These are phyloP conservation scores for Manis javanica DNA, from an alignment of 2,797 vertebrate species.

Conservation along the genomic window DNA sequence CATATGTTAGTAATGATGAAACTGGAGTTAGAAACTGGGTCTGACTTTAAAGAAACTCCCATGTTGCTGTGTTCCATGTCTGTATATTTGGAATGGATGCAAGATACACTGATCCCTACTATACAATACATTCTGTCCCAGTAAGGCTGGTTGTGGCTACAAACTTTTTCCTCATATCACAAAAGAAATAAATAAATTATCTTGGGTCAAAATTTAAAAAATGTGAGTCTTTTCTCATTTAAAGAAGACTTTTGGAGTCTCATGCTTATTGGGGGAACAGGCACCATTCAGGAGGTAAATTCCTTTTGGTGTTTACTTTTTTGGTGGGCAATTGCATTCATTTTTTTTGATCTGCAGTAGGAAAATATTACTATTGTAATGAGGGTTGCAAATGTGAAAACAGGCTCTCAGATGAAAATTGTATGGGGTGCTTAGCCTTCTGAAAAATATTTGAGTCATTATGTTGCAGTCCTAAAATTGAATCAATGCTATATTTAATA, in stretches of 20 bases:
- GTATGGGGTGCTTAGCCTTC: slow-evolving; percentile 78
- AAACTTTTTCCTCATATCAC: not conserved
- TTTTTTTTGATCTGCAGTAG: slow-evolving; percentile 62
- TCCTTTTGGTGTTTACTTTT: slow-evolving; percentile 58
- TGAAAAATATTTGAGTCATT: slow-evolving; percentile 86
- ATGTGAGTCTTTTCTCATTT: not conserved
- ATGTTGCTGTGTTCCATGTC: not conserved
- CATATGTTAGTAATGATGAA: not conserved
- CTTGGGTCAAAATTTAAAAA: not conserved
- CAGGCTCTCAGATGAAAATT: slow-evolving; percentile 83
- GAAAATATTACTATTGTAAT: slow-evolving; percentile 81
- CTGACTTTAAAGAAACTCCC: not conserved
- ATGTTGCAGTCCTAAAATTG: slow-evolving; percentile 84
- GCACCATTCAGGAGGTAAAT: slow-evolving; percentile 57
- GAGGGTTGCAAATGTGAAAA: slow-evolving; percentile 81
- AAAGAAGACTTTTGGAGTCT: slow-evolving; percentile 27
- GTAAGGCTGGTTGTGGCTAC: not conserved
- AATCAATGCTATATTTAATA: slow-evolving; percentile 88
- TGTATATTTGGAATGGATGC: not conserved
- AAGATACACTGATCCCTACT: not conserved
- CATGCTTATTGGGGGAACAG: slow-evolving; percentile 19
- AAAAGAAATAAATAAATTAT: slow-evolving; percentile 21
- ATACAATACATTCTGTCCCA: not conserved
- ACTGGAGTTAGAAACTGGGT: not conserved
- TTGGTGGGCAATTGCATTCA: slow-evolving; percentile 70